Evolutionary conservation across 2,888 invertebrate genomes (phyloP).

Genomic region (Adelognathus sp.): DNA sequence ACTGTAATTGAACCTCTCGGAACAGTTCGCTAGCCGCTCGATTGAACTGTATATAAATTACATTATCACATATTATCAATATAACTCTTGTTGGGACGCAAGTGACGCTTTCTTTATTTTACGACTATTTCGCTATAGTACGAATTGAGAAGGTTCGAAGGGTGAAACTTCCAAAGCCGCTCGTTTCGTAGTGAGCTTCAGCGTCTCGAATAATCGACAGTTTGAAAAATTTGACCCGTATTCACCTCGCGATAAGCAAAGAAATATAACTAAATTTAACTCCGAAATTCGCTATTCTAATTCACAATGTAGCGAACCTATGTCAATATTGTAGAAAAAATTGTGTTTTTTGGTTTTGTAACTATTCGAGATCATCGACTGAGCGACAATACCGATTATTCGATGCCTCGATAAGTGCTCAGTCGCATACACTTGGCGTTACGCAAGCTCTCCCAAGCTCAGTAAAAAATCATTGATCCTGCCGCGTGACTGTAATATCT

Average conservation of each 20-base stretch:
- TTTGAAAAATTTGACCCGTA: slow-evolving; percentile 56
- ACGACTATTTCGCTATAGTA: slow-evolving; percentile 18
- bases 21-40: background rate
- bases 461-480: slow-evolving; percentile 42
- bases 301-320: slow-evolving; percentile 40
- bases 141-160: slow-evolving; percentile 27
- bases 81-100: slow-evolving; percentile 62
- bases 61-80: slow-evolving; percentile 59
- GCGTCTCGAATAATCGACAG: background rate
- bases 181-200: slow-evolving; percentile 15
- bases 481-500: slow-evolving; percentile 27
- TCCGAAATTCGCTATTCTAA: slow-evolving; percentile 2
- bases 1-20: background rate
- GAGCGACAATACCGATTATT: slow-evolving; percentile 18
- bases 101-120: slow-evolving; percentile 60
- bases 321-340: slow-evolving; percentile 35
- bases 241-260: slow-evolving; percentile 39
- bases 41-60: slow-evolving; percentile 45
- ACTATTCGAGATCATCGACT: slow-evolving; percentile 43
- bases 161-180: slow-evolving; percentile 20
- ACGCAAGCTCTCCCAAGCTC: slow-evolving; percentile 19
- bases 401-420: slow-evolving; percentile 1
- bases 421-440: slow-evolving; percentile 5
- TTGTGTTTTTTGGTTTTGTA: background rate
- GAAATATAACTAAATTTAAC: slow-evolving; percentile 2